phyloP scores from a whole-genome alignment of 1,140 invertebrate genomes.

The Drosophila quadrilineata region DNA sequence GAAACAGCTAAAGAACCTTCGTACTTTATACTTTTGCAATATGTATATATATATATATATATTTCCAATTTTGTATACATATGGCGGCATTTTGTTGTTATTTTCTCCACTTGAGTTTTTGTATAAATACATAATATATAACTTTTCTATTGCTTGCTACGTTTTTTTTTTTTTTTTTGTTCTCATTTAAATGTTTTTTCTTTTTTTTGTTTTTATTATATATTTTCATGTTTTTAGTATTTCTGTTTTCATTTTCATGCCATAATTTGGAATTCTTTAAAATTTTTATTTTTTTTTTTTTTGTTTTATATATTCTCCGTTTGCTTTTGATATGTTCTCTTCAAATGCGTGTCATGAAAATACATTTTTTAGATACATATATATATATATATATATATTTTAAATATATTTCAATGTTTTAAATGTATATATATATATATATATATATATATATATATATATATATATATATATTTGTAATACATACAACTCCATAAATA shows the following conservation, averaged over 20 bases:
- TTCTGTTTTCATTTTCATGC: constrained; percentile 21
- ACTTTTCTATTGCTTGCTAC: constrained; percentile 25
- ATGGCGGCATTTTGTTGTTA: constrained; percentile 15
- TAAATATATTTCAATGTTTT: constrained; percentile 17
- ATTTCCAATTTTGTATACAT: constrained; percentile 32
- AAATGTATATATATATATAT: constrained; percentile 23
- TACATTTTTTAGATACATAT: constrained; percentile 60
- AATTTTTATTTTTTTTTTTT: constrained; percentile 1
- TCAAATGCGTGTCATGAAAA: constrained; percentile 74
- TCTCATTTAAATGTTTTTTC: constrained; percentile 16
- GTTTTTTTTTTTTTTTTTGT: no score
- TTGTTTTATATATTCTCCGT: constrained; percentile 18
- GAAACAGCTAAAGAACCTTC: constrained; percentile 58
- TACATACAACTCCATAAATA: constrained; percentile 64
- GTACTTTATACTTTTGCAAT: constrained; percentile 18
- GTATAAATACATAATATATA: constrained; percentile 25
- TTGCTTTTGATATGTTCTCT: constrained; percentile 73
- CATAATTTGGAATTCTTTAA: constrained; percentile 4
- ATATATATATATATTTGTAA: constrained; percentile 3
- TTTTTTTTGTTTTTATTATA: constrained; percentile 10
- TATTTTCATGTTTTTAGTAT: neutral
- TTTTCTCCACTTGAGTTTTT: neutral
- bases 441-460: constrained; percentile 28
- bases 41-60: constrained; percentile 9
- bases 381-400: neutral